Conservation (phyloP, 1,140 invertebrate genomes). For the Drosophila dunni region DNA sequence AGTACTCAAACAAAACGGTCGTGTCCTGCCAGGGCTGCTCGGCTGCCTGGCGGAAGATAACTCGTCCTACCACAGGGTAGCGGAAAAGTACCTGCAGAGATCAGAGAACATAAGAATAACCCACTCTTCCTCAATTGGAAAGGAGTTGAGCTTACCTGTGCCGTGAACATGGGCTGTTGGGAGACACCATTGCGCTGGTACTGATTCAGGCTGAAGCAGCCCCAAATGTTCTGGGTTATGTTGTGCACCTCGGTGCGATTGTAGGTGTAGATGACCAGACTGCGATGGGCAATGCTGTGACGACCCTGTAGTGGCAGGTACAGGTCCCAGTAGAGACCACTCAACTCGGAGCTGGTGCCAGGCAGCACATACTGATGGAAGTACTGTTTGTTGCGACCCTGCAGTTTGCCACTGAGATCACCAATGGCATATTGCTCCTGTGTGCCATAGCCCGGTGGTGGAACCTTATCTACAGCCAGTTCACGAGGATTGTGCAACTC, state of each 20-base stretch:
- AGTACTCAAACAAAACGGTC: constrained; percentile 89
- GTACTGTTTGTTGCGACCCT: constrained; percentile 89
- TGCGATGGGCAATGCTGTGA: constrained; percentile 92
- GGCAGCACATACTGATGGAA: constrained; percentile 88
- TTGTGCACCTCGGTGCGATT: constrained; percentile 84
- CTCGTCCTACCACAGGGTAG: constrained; percentile 94
- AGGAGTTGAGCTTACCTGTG: constrained; percentile 84
- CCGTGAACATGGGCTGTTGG: constrained; percentile 90
- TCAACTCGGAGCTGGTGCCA: constrained; percentile 89
- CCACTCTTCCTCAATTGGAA: not conserved
- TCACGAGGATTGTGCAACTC: constrained; percentile 89
- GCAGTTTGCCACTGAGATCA: constrained; percentile 95
- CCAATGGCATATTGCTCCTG: constrained; percentile 95
- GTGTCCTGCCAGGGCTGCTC: constrained; percentile 94
- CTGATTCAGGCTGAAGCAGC: constrained; percentile 88
- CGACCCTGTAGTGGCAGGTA: constrained; percentile 94
- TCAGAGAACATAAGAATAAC: not conserved
- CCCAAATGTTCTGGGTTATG: constrained; percentile 87
- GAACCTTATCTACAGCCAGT: constrained; percentile 86
- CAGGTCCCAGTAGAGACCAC: constrained; percentile 91
- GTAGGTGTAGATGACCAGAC: constrained; percentile 93
- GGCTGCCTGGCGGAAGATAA: constrained; percentile 93
- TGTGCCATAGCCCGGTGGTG: constrained; percentile 90
- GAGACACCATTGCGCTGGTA: constrained; percentile 89
- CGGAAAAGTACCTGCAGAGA: constrained; percentile 87